These are phyloP conservation scores for Phlogophora meticulosa DNA, from an alignment of 2,888 invertebrate species.

Conservation along the genomic window DNA sequence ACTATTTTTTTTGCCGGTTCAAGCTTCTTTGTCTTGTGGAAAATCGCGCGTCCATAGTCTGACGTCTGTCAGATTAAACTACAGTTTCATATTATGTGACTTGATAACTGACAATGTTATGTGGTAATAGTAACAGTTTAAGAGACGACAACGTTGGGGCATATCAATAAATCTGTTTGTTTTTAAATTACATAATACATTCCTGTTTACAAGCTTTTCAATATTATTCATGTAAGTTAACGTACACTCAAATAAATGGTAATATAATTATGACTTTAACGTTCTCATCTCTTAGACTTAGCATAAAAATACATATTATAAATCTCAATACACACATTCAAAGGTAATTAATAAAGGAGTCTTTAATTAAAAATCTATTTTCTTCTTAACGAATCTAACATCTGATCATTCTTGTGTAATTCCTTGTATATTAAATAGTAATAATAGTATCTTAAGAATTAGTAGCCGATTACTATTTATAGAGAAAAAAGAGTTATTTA, in stretches of 20 bases:
- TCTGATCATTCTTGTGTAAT: conserved; percentile 56
- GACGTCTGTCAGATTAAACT: too few species aligned
- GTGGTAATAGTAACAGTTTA: conserved; percentile 29
- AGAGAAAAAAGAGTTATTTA: conserved; percentile 68
- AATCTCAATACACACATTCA: conserved; percentile 41
- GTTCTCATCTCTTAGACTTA: conserved; percentile 55
- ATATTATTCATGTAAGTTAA: conserved; percentile 28
- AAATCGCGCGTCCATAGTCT: too few species aligned
- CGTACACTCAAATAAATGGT: conserved; percentile 6
- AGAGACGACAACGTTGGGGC: conserved; percentile 52
- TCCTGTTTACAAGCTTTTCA: conserved; percentile 42
- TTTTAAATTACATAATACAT: conserved; percentile 19
- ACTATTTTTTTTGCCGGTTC: too few species aligned
- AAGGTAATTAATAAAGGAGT: not conserved
- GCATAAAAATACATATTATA: conserved; percentile 58
- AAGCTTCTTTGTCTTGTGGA: too few species aligned
- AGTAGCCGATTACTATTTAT: conserved; percentile 64
- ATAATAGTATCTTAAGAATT: conserved; percentile 57
- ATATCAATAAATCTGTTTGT: conserved; percentile 4
- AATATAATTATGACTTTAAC: conserved; percentile 14
- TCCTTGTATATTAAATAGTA: conserved; percentile 54
- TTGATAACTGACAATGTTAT: conserved; percentile 9
- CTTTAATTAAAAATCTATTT: conserved; percentile 10
- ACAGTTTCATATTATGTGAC: conserved; percentile 19
- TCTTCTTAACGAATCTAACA: conserved; percentile 30